Percentiles rank a stretch among this genome's conserved stretches.
phyloP scores from a whole-genome alignment of 2,888 invertebrate species.

The Phyto melanocephala region DNA sequence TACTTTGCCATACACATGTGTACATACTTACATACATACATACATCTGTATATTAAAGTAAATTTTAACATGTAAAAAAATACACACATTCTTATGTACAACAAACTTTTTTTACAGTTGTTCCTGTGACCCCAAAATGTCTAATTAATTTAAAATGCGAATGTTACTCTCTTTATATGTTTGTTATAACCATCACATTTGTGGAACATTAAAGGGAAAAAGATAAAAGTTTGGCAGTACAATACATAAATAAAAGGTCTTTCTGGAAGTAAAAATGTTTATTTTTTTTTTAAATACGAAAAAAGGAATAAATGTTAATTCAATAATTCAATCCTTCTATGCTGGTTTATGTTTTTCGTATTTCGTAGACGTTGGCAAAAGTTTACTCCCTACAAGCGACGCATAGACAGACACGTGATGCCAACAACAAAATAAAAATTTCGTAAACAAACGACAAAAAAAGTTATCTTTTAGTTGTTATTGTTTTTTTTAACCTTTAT shows the following conservation, averaged over 20 bases:
- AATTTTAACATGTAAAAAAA: too few relatives aligned
- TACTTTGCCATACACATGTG: too few relatives aligned
- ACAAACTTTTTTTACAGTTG: too few relatives aligned
- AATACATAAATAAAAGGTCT: background rate
- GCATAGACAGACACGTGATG: background rate
- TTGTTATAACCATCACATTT: too few relatives aligned
- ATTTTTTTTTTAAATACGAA: too few relatives aligned
- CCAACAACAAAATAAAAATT: background rate
- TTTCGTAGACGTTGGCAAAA: background rate
- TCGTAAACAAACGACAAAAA: background rate
- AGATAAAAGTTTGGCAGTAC: background rate
- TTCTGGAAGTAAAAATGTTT: background rate
- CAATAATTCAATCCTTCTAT: conserved; percentile 24
- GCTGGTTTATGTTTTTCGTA: background rate
- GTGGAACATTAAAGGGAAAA: too few relatives aligned
- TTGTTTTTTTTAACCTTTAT: conserved; percentile 35
- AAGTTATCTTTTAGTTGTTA: conserved; percentile 6
- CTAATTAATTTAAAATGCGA: conserved; percentile 11
- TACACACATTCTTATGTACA: too few relatives aligned
- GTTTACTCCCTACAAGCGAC: background rate
- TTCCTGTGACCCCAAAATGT: background rate
- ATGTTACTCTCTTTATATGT: background rate
- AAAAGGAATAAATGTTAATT: conserved; percentile 10
- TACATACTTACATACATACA: too few relatives aligned
- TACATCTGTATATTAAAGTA: too few relatives aligned